These are phyloP conservation scores for Kryptolebias ocellatus DNA, from an alignment of 2,797 vertebrate species.

Conservation along the genomic window DNA sequence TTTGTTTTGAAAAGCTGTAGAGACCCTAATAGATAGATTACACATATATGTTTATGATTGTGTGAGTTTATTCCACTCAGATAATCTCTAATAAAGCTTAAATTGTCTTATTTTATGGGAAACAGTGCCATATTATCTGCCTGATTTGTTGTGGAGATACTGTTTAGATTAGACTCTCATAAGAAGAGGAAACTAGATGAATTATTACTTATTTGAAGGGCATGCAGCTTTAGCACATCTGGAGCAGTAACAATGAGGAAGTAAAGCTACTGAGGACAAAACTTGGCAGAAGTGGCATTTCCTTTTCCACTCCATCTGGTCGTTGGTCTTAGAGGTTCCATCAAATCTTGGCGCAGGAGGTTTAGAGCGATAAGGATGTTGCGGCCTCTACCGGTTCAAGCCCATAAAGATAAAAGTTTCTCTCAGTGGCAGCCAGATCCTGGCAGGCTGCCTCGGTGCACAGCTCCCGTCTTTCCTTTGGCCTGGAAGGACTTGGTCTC, in stretches of 20 bases:
- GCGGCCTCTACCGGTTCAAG: not conserved
- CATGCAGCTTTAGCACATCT: not conserved
- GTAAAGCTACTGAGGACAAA: constrained; percentile 1
- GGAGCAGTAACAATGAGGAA: constrained; percentile 1
- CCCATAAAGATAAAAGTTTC: not conserved
- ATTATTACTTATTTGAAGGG: not conserved
- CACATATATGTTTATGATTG: not conserved
- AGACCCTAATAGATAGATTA: not conserved
- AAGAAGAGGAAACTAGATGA: not conserved
- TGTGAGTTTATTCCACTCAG: not conserved
- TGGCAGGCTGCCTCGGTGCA: not conserved
- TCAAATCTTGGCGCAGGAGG: not conserved
- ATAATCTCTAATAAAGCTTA: not conserved
- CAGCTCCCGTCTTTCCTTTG: not conserved
- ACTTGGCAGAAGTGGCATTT: constrained; percentile 8
- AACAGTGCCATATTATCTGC: not conserved
- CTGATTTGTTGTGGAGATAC: not conserved
- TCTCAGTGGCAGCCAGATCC: not conserved
- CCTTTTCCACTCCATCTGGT: constrained; percentile 24
- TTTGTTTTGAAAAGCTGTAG: not conserved
- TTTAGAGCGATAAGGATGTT: constrained; percentile 5
- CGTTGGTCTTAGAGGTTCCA: not conserved
- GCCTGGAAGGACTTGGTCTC: constrained; percentile 5
- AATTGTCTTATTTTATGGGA: not conserved
- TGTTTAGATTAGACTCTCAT: not conserved